phyloP scores from a whole-genome alignment of 2,797 vertebrate genomes.

The Oreochromis mossambicus region DNA sequence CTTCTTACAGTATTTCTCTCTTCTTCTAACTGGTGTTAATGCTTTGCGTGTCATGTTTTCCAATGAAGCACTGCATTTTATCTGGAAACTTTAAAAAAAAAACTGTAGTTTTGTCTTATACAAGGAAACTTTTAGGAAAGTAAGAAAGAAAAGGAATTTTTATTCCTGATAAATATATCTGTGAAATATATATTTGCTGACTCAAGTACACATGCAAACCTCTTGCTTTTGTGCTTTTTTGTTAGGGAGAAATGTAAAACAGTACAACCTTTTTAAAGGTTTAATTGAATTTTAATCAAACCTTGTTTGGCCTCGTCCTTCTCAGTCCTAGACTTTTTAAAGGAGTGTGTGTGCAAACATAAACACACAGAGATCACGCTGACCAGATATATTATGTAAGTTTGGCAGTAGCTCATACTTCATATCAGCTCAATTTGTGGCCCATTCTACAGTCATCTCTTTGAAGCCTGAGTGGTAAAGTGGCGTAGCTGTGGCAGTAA shows the following conservation, averaged over 20 bases:
- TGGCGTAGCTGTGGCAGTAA: background rate
- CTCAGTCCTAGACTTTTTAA: background rate
- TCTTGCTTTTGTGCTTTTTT: background rate
- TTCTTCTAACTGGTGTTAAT: conserved; percentile 9
- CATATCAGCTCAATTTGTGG: conserved; percentile 16
- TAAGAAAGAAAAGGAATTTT: background rate
- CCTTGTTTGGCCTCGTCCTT: background rate
- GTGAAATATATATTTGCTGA: conserved; percentile 9
- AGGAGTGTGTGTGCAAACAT: background rate
- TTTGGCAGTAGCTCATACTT: background rate
- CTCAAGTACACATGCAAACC: conserved; percentile 11
- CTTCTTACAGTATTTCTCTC: background rate
- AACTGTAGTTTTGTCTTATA: background rate
- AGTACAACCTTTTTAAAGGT: conserved; percentile 41
- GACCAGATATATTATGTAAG: background rate
- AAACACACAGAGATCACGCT: background rate
- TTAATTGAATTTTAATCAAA: conserved; percentile 39
- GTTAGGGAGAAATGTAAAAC: background rate
- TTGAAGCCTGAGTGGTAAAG: conserved; percentile 13
- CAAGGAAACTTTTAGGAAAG: background rate
- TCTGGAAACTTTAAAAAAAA: background rate
- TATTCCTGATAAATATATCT: background rate
- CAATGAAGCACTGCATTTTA: conserved; percentile 6
- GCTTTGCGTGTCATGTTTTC: background rate
- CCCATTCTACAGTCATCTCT: background rate